phyloP scores from a whole-genome alignment of 2,113 vertebrate genomes.

The Poecile atricapillus region DNA sequence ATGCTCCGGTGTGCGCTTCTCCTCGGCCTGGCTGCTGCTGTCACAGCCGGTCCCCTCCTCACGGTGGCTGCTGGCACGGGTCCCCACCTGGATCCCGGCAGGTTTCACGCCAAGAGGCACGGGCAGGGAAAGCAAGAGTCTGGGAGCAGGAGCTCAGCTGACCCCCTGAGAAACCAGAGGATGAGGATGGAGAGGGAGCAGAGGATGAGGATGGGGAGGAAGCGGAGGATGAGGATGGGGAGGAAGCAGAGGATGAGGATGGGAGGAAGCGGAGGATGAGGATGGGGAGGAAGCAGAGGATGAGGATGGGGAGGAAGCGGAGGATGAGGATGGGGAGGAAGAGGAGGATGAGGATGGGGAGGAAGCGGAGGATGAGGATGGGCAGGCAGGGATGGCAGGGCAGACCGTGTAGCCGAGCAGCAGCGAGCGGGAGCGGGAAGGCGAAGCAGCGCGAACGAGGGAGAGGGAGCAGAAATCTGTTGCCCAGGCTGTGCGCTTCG shows the following conservation, averaged over 20 bases:
- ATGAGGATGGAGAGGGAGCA: accelerated
- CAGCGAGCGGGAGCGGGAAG: constrained; percentile 34
- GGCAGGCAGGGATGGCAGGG: background rate
- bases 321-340: background rate
- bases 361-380: background rate
- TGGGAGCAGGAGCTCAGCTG: background rate
- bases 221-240: accelerated
- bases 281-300: background rate
- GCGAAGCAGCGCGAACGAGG: background rate
- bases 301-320: accelerated
- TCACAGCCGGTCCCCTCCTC: background rate
- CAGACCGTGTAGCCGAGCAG: background rate
- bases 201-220: background rate
- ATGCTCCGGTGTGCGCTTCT: accelerated
- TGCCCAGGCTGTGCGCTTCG: constrained; percentile 56
- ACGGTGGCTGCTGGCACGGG: accelerated
- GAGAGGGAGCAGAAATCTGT: constrained; percentile 57
- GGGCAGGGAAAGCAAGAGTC: accelerated
- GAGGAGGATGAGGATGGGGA: background rate
- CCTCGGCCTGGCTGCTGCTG: background rate
- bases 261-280: background rate
- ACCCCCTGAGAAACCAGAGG: background rate
- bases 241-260: background rate
- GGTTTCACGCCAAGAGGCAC: accelerated
- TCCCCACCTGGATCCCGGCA: background rate